Evolutionary conservation across 2,888 invertebrate species (phyloP), one percentile per base, ranked within the genome.

Genomic region (Kuschelorhynchus macadamiae): DNA sequence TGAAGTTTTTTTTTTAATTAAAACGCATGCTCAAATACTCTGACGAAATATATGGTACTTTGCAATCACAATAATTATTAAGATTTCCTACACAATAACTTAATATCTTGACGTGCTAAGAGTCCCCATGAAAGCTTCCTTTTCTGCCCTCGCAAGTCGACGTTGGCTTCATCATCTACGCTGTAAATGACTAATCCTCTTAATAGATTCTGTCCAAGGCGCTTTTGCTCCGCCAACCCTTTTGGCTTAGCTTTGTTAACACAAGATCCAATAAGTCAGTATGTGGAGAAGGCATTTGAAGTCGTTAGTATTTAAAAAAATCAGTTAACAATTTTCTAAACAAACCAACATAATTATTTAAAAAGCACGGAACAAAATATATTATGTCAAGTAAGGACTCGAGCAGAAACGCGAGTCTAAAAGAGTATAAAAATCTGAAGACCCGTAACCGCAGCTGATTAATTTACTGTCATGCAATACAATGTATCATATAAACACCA

Each of bases 171-270:
- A 82, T 46, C 65, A 52, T 44, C 61, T 47, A 81, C 80, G 80
- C 52, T 60, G 64, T 60, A 70, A 70, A 70, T 79, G 80, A 79
- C 79, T 84, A 84, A 84, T 84, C 84, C 83, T 80, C 84, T 84
- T 84, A 84, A 84, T 84, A 84, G 84, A 84, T 84, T 84, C 84
- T 79, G 81, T 80, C 80, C 82, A 80, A 83, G 82, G 80, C 81
- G 80, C 67, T 65, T 67, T 67, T 59, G 63, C 64, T 77, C 77
- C 78, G 76, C 77, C 79, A 82, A 82, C 82, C 82, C 82, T 82
- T 82, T 82, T 81, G 77, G 82, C 82, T 82, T 82, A 81, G 79
- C 78, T 76, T 81, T 81, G 82, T 82, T 82, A 82, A 82, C 81
- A 81, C 80, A 82, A 82, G 81, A 82, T 83, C 80, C 80, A 81